Conservation (phyloP, 30 jellyfish, hydroid and myxozoan genomes). For the Sanderia malayensis region DNA sequence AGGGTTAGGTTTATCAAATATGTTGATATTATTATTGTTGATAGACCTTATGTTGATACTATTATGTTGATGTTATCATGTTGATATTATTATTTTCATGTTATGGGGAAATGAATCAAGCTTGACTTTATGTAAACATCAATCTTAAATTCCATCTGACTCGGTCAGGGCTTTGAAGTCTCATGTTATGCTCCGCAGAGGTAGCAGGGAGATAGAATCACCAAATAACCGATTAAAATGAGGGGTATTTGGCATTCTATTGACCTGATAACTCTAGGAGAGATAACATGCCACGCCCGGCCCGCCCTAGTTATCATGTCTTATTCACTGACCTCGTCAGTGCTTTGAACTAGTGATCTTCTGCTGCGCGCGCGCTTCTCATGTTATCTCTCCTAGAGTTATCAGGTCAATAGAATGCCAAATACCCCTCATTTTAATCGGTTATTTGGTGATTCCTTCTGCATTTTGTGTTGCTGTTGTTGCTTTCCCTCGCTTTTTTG, state of each 20-base stretch:
- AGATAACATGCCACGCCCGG: constrained; percentile 13
- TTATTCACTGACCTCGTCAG: no score
- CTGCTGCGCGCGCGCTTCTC: constrained; percentile 1
- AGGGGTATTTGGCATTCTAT: neutral
- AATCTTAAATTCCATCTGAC: neutral
- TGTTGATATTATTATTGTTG: neutral
- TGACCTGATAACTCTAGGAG: constrained; percentile 10
- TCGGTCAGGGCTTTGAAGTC: constrained; percentile 9
- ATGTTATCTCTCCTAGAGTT: constrained; percentile 11
- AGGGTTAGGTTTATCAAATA: neutral
- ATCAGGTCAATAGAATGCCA: neutral
- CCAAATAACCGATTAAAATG: neutral
- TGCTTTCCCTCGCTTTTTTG: no score
- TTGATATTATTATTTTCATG: no score
- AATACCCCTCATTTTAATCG: neutral
- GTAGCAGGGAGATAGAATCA: constrained; percentile 11
- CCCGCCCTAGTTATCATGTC: no score
- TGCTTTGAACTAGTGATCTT: no score
- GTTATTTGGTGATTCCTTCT: neutral
- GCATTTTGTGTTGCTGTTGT: no score
- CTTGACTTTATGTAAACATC: neutral
- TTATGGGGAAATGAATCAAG: neutral
- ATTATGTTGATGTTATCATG: no score
- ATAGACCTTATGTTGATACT: neutral
- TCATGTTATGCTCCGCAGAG: neutral